Conservation (phyloP, 2,113 vertebrate genomes). For the Dicrurus megarhynchus region DNA sequence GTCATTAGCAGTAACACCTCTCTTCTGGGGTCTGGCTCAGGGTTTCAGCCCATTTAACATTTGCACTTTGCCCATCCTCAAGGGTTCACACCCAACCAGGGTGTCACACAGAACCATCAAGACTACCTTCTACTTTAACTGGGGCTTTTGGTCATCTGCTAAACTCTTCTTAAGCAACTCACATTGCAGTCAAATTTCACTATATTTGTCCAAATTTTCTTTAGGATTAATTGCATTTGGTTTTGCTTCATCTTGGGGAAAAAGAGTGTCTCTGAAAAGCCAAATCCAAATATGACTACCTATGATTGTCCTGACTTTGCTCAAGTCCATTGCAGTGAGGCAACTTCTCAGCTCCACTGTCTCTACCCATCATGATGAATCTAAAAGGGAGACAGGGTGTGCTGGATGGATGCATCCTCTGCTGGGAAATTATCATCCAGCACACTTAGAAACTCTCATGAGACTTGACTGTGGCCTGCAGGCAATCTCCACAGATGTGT, state of each 20-base stretch:
- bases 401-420: neutral
- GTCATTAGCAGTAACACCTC: neutral
- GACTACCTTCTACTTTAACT: neutral
- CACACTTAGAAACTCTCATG: neutral
- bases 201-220: neutral
- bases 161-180: neutral
- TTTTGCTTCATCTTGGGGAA: neutral
- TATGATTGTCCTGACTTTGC: neutral
- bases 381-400: neutral
- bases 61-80: rapidly evolving
- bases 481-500: slow-evolving; percentile 29
- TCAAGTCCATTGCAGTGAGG: neutral
- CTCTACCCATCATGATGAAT: neutral
- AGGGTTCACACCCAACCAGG: neutral
- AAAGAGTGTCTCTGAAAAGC: neutral
- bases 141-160: neutral
- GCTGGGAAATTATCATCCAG: neutral
- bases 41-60: neutral
- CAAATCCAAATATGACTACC: neutral
- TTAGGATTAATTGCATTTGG: neutral
- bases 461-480: neutral
- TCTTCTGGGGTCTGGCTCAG: neutral
- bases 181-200: neutral
- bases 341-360: neutral
- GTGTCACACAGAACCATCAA: neutral